Evolutionary conservation across 2,113 vertebrate species (phyloP), one percentile per base, ranked within the genome.

Genomic region (Polypterus bichir): DNA sequence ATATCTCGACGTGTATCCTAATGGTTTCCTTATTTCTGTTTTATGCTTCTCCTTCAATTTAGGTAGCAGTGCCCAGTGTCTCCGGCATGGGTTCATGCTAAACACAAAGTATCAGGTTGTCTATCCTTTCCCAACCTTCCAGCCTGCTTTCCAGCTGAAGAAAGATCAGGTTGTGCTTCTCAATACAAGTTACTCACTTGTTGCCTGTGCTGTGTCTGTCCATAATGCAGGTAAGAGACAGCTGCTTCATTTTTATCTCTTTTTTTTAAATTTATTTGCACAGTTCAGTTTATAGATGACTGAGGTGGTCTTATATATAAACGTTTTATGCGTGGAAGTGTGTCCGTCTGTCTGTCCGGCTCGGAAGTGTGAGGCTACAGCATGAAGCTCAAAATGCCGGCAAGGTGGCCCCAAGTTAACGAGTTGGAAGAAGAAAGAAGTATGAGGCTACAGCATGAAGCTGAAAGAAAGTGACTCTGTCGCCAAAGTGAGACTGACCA

Each of bases 21-120:
- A 27, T 27, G 27, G 27, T 27, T 27, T 27, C 27, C 27, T 6
- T 51, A 9, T 51, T 6, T 51, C 49, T 51, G 49, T 7, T 47
- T 11, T 44, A 9, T 8, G 10, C 4, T 53, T 47, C 68, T 9
- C 3, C 27, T 54, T 58, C 64, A 49, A 66, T 47, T 59, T 60
- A 69, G 49, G 74, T 68, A 86, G 85, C 44, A 76, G 79, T 0
- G 82, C 82, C 0, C 86, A 88, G 61, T 94, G 92, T 74, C 77
- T 94, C 60, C 83, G 86, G 64, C 92, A 93, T 0, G 90, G 91
- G 60, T 95, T 90, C 62, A 87, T 95, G 69, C 82, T 95, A 54
- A 91, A 95, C 68, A 91, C 89, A 68, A 86, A 89, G 74, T 96
- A 91, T 79, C 92, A 96, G 81, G 92, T 96, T 80, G 92, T 95